Evolutionary conservation across 2,113 vertebrate species (phyloP).

Genomic region (Picathartes gymnocephalus): DNA sequence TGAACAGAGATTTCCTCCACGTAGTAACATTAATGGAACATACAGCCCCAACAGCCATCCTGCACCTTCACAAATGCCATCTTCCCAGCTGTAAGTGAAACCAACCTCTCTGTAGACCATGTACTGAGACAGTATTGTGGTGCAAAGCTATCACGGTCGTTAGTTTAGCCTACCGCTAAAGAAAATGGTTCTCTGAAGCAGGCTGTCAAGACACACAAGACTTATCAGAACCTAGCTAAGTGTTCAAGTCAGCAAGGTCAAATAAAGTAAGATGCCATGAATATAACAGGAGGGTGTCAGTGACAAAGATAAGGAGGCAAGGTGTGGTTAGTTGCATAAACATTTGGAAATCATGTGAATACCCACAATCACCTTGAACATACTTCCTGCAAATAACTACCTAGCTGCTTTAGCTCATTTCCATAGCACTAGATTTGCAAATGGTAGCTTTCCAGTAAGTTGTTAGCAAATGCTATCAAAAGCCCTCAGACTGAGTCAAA

Average conservation of each 20-base stretch:
- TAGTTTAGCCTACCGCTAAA: neutral
- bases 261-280: neutral
- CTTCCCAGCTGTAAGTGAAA: neutral
- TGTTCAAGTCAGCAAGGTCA: neutral
- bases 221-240: neutral
- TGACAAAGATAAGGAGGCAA: neutral
- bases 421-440: neutral
- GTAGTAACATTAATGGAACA: neutral
- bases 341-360: neutral
- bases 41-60: neutral
- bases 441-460: neutral
- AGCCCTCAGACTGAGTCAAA: neutral
- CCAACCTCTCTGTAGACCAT: neutral
- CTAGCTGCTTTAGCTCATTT: neutral
- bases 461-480: neutral
- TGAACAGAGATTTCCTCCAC: neutral
- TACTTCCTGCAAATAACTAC: neutral
- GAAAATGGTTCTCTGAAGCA: neutral
- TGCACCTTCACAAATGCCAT: rapidly evolving
- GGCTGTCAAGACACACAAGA: neutral
- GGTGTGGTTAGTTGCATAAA: neutral
- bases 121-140: neutral
- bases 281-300: neutral
- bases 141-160: rapidly evolving
- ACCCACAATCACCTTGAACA: neutral